Evolutionary conservation across 2,797 vertebrate genomes (phyloP).

Genomic region (Tauraco hartlaubi): DNA sequence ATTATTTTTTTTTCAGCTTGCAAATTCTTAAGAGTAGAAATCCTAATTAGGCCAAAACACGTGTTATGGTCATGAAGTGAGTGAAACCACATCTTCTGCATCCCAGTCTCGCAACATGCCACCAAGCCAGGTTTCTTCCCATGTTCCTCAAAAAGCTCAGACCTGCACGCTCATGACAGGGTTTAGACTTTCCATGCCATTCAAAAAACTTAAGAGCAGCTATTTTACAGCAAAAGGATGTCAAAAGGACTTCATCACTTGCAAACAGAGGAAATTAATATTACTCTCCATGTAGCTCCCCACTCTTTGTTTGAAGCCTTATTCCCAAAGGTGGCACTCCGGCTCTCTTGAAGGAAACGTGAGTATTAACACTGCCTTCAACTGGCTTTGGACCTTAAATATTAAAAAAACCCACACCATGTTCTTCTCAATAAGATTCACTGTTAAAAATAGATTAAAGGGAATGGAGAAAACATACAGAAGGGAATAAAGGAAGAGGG

Average conservation of each 20-base stretch:
- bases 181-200: background rate
- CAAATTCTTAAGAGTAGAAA: background rate
- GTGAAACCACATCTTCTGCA: background rate
- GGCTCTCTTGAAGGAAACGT: background rate
- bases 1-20: background rate
- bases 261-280: background rate
- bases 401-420: background rate
- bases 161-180: background rate
- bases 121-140: background rate
- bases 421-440: conserved; percentile 14
- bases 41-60: background rate
- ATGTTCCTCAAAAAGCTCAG: background rate
- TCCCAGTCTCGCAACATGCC: background rate
- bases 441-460: conserved; percentile 58
- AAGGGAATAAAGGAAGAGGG: background rate
- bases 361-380: conserved; percentile 2
- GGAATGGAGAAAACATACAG: conserved; percentile 6
- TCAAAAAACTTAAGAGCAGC: background rate
- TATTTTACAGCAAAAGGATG: background rate
- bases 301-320: background rate
- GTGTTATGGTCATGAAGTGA: background rate
- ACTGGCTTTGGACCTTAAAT: conserved; percentile 28
- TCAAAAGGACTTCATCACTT: background rate
- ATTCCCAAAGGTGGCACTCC: conserved; percentile 16
- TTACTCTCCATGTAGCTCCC: background rate